Evolutionary conservation across 2,797 vertebrate species (phyloP), one percentile per base, ranked within the genome.

Genomic region (Semaprochilodus insignis): DNA sequence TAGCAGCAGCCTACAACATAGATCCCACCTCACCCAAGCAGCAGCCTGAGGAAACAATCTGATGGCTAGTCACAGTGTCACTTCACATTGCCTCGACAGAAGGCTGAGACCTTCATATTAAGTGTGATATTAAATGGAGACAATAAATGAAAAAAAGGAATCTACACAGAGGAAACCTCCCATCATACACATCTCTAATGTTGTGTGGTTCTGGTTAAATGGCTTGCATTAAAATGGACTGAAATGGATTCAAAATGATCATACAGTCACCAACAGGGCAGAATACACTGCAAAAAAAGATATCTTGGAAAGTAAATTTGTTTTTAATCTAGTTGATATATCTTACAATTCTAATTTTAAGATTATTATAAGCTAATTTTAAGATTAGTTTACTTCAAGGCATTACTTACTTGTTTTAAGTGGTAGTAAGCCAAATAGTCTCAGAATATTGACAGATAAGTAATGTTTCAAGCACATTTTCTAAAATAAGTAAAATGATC

Each of bases 11-110:
- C 59, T 75, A 44, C 6, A 36, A 81, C 77, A 71, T 34, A 21
- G 73, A 59, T 65, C 62, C 66, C 59, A 80, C 73, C 40, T 34
- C 51, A 23, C 44, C 62, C 10, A 27, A 63, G 62, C 6, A 52
- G 74, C 34, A 67, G 51, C 80, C 55, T 21, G 13, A 70, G 67
- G 78, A 63, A 19, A 52, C 15, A 74, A 16, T 36, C 72, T 85
- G 55, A 77, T 79, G 74, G 65, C 85, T 82, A 81, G 72, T 15
- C 63, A 74, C 52, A 62, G 73, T 87, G 86, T 87, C 88, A 85
- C 51, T 70, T 77, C 55, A 84, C 31, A 84, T 83, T 75, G 34
- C 70, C 5, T 77, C 48, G 34, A 85, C 67, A 36, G 52, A 74
- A 23, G 54, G 72, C 51, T 48, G 55, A 77, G 40, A 51, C 55